A percentile compares a stretch with the other conserved stretches of the same genome.
Conservation (phyloP, 2,888 invertebrate genomes). For the Siphlonurus alternatus region DNA sequence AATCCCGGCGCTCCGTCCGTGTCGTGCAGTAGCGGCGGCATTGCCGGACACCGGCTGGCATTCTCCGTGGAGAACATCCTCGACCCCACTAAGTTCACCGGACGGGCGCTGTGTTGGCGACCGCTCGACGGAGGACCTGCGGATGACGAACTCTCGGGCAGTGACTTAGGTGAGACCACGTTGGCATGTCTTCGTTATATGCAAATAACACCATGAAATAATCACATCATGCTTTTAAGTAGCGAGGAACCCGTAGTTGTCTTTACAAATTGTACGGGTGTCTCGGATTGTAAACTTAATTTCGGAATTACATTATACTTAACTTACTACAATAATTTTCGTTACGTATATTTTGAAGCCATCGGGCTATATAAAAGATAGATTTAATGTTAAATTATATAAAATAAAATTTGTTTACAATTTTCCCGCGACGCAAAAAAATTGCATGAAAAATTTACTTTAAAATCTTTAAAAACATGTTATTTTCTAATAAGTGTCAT, state of each 20-base stretch:
- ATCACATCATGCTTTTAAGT: not conserved
- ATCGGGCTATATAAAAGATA: too few relatives aligned
- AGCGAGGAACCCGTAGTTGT: not conserved
- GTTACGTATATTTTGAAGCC: too few relatives aligned
- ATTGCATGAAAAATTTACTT: too few relatives aligned
- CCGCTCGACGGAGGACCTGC: slow-evolving; percentile 11
- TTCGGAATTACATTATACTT: not conserved
- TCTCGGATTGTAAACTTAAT: not conserved
- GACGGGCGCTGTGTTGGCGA: slow-evolving; percentile 28
- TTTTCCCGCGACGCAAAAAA: too few relatives aligned
- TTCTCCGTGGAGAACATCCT: slow-evolving; percentile 84
- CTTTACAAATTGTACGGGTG: not conserved
- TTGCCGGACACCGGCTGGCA: slow-evolving; percentile 38
- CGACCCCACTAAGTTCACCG: slow-evolving; percentile 81
- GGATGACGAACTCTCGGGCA: slow-evolving; percentile 9
- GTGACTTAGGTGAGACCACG: slow-evolving; percentile 9
- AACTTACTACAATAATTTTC: too few relatives aligned
- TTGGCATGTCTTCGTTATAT: too few relatives aligned
- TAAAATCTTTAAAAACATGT: too few relatives aligned
- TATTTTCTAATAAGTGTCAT: too few relatives aligned
- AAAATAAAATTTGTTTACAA: too few relatives aligned
- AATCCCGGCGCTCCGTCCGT: slow-evolving; percentile 3
- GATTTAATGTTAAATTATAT: too few relatives aligned
- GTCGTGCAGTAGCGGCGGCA: slow-evolving; percentile 14
- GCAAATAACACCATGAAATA: not conserved